A percentile compares a stretch with the other conserved stretches of the same genome.
These are phyloP conservation scores for Colinus virginianus DNA, from an alignment of 2,113 vertebrate genomes.

Conservation along the genomic window DNA sequence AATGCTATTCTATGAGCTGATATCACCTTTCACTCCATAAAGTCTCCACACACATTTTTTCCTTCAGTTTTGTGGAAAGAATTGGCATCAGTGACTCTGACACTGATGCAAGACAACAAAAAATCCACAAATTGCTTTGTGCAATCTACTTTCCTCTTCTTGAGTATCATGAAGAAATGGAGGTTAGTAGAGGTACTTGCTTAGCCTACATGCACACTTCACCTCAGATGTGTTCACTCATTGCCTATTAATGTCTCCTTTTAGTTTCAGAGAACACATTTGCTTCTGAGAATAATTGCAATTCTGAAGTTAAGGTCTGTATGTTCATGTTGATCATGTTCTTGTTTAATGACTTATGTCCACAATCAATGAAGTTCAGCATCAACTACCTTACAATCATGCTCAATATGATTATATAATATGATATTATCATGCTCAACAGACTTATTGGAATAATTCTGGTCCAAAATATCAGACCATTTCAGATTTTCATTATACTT, in stretches of 20 bases:
- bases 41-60: fast-evolving
- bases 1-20: not conserved
- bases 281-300: not conserved
- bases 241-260: not conserved
- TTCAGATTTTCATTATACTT: not conserved
- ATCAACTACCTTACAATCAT: not conserved
- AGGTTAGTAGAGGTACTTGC: not conserved
- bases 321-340: not conserved
- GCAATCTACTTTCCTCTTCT: not conserved
- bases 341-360: not conserved
- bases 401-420: fast-evolving
- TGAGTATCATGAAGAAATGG: not conserved
- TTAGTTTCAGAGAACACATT: not conserved
- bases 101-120: not conserved
- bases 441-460: not conserved
- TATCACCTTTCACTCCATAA: not conserved
- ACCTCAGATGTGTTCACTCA: not conserved
- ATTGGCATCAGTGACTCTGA: fast-evolving
- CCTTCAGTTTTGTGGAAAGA: not conserved
- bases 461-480: not conserved
- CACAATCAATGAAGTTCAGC: not conserved
- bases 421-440: fast-evolving
- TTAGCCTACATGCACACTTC: not conserved
- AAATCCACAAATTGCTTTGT: not conserved
- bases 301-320: not conserved